Base-by-base conservation (phyloP, 2,797 vertebrate species). In the Sebastes goodei region DNA sequence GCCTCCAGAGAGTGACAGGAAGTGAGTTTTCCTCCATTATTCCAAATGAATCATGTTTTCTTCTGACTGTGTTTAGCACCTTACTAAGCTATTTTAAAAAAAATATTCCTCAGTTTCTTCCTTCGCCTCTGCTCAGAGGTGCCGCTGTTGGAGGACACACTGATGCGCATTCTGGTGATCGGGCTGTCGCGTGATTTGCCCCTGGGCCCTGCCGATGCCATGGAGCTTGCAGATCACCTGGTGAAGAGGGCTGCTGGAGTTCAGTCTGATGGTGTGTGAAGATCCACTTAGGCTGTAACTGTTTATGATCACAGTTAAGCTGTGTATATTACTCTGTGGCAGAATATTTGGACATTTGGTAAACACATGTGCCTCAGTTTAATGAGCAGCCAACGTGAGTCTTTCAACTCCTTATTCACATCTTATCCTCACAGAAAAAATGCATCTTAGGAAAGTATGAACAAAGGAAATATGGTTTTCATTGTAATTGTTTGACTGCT, bases 51-150 rank as follows among this genome's bases (percentile, higher is more conserved):
- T 6, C 20, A 1, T 11, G 11, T 56, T 63, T 25, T 49, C 3
- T 4, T 61, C 12, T 17, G 17, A 62, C 46, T 79, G 12, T 8
- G 6, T 25, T 3, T 7, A 6, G 14, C 9, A 8, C 53, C 57
- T 33, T 20, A 25, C 65, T 6, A 10, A 67, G 23, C 27, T 17
- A 0, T 8, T 30, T n/a, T 2, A 9, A 15, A 5, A 21, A 53
- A 21, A 53, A 25, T 12, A 2, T 72, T 20, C 57, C 21, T 49
- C 93, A 99, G 99, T 94, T 99, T 99, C 92, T 99, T 99, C 93
- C 97, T 99, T 0, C 97, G 99, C 38, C 97, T 99, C 60, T 99
- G 99, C 95, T 99, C 99, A 0, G 99, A 99, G 93, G 99, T 99
- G 76, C 99, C 99, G 6, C 96, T 99, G 84, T 91, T 99, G 69